These are phyloP conservation scores for Idaea aversata DNA, from an alignment of 2,888 invertebrate genomes.

Conservation along the genomic window DNA sequence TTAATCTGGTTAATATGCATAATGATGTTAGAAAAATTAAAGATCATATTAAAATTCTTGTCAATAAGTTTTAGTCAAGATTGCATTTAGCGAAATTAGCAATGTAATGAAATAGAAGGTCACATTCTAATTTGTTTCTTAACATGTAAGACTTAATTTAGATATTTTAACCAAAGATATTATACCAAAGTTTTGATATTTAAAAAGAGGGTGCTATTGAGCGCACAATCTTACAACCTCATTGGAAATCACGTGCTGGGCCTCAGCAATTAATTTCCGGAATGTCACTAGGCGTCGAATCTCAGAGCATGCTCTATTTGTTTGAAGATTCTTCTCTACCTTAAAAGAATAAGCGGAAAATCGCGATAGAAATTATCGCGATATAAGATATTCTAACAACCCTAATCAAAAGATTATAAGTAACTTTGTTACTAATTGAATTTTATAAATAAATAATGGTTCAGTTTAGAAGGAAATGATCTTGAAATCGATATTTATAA, in stretches of 20 bases:
- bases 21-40: constrained; percentile 8
- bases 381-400: not conserved
- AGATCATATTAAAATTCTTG: not conserved
- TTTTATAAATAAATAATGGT: not conserved
- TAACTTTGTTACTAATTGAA: not conserved
- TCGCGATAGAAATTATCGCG: too few relatives aligned
- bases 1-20: constrained; percentile 26
- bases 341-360: not conserved
- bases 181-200: too few relatives aligned
- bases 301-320: not conserved
- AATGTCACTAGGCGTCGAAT: not conserved
- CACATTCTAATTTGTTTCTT: not conserved
- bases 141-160: too few relatives aligned
- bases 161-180: too few relatives aligned
- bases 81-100: not conserved
- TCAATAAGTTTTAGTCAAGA: not conserved
- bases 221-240: not conserved
- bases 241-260: not conserved
- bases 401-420: not conserved
- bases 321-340: not conserved
- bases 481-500: not conserved
- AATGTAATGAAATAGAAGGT: not conserved
- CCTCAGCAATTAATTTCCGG: not conserved
- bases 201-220: too few relatives aligned
- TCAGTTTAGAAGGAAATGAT: not conserved